Conservation (phyloP, 2,888 invertebrate genomes). For the Rhagonycha fulva region DNA sequence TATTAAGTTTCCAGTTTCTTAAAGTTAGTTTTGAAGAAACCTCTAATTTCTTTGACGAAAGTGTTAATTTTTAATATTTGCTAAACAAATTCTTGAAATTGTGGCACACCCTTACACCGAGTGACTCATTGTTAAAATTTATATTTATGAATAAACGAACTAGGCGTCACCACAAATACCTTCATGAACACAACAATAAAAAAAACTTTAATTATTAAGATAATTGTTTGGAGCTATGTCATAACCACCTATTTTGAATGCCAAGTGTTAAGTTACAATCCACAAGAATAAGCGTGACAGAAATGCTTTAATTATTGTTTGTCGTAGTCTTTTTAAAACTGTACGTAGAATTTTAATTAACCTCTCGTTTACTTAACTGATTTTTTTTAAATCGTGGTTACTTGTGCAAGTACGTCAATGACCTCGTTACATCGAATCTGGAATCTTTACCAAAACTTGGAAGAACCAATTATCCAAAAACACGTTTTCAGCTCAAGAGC, state of each 20-base stretch:
- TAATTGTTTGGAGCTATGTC: neutral
- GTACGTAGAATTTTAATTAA: neutral
- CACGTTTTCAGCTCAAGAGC: neutral
- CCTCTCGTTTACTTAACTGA: neutral
- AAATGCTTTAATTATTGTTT: neutral
- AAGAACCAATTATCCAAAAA: neutral
- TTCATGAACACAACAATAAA: slow-evolving; percentile 11
- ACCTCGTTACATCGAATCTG: neutral
- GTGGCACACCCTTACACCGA: neutral
- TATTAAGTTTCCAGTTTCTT: too few relatives aligned
- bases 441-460: neutral
- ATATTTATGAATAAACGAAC: neutral
- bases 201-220: neutral
- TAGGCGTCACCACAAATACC: slow-evolving; percentile 12
- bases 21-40: too few relatives aligned
- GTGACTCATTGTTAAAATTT: neutral
- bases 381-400: neutral
- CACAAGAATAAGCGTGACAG: neutral
- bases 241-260: neutral
- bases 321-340: neutral
- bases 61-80: neutral
- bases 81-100: neutral
- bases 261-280: neutral
- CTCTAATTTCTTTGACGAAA: neutral
- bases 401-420: neutral